phyloP scores from a whole-genome alignment of 2,113 vertebrate species.

The Caretta caretta region DNA sequence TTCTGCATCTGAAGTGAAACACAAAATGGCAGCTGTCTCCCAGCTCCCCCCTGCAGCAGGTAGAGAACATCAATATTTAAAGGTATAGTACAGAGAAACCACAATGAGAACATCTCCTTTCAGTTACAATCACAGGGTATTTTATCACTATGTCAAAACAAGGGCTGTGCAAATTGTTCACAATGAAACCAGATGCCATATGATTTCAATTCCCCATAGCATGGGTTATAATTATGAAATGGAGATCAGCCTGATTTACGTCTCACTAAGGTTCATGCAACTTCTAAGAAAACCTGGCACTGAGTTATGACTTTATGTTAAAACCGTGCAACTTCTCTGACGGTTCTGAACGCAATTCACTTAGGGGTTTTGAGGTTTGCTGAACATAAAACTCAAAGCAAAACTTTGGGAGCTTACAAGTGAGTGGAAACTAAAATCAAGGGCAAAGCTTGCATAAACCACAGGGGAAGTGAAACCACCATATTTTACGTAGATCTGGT shows the following conservation, averaged over 20 bases:
- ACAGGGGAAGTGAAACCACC: conserved; percentile 45
- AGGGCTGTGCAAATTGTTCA: neutral
- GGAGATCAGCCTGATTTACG: neutral
- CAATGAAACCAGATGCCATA: neutral
- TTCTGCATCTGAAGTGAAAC: neutral
- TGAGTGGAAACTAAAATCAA: neutral
- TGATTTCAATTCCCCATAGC: neutral
- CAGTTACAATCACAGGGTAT: neutral
- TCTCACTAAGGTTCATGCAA: accelerated
- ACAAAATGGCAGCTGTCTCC: neutral
- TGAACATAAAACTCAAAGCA: neutral
- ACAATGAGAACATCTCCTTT: neutral
- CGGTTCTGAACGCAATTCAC: neutral
- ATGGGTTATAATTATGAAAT: neutral
- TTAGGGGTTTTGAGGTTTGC: neutral
- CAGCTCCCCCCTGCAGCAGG: neutral
- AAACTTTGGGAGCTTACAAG: neutral
- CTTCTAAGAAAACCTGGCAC: neutral
- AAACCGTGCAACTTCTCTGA: accelerated
- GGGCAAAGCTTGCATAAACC: neutral
- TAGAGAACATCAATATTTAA: neutral
- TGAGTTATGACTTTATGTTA: neutral
- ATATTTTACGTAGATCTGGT: neutral
- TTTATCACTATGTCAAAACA: neutral
- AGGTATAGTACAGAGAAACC: neutral